Conservation (phyloP, 1,140 invertebrate genomes). For the Matsumurasca onukii region DNA sequence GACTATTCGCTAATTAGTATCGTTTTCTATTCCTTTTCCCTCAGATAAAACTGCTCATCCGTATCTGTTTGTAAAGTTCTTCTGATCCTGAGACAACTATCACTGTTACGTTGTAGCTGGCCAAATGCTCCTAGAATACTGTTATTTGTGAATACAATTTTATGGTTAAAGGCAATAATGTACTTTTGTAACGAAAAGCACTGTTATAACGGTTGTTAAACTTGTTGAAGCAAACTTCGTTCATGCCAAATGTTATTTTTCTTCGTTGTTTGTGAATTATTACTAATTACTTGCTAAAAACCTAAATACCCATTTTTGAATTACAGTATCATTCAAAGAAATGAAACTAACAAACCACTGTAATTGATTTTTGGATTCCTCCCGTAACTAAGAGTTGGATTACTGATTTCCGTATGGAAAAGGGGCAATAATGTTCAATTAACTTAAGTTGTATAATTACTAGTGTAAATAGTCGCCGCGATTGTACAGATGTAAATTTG, state of each 20-base stretch:
- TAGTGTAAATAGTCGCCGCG: neutral
- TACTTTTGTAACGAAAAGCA: no score
- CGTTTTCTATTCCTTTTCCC: no score
- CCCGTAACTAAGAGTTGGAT: neutral
- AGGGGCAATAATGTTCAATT: neutral
- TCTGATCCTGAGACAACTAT: neutral
- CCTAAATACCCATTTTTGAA: neutral
- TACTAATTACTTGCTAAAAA: neutral
- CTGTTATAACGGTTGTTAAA: no score
- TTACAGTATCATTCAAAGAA: neutral
- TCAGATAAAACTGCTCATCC: neutral
- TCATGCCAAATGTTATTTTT: no score
- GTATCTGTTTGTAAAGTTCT: neutral
- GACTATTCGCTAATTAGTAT: neutral
- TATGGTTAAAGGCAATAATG: no score
- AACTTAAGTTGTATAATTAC: neutral
- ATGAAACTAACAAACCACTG: no score
- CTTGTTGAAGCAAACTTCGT: no score
- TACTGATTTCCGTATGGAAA: no score
- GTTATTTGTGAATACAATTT: no score
- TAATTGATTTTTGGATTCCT: no score
- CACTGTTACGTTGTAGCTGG: neutral
- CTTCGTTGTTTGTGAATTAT: no score
- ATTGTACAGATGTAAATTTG: conserved; percentile 25
- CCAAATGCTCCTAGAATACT: no score